A percentile compares a stretch with the other conserved stretches of the same genome.
Conservation (phyloP, 2,113 vertebrate genomes). For the Corapipo altera region DNA sequence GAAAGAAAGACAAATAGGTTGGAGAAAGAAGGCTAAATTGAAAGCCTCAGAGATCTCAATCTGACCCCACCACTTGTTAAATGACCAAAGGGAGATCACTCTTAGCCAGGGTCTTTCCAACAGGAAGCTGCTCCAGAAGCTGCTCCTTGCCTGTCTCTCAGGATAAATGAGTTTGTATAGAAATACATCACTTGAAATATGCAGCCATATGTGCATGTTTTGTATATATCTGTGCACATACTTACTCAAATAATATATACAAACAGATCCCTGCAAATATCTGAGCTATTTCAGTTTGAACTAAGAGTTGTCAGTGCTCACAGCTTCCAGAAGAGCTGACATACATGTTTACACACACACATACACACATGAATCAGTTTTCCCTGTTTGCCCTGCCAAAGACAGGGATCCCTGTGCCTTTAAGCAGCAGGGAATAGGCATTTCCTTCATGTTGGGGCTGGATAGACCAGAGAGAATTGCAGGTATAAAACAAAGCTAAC, state of each 20-base stretch:
- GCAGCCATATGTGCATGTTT: background rate
- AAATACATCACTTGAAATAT: background rate
- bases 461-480: background rate
- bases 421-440: background rate
- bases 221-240: background rate
- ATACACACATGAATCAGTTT: background rate
- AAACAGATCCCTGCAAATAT: background rate
- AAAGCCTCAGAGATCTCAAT: conserved; percentile 11
- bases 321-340: background rate
- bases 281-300: background rate
- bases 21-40: background rate
- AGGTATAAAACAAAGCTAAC: background rate
- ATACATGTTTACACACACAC: background rate
- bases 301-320: background rate
- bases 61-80: background rate
- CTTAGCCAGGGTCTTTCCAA: background rate
- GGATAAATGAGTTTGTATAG: background rate
- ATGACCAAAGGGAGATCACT: background rate
- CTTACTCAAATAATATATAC: background rate
- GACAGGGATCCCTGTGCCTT: background rate
- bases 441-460: background rate
- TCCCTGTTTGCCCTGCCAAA: background rate
- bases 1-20: background rate
- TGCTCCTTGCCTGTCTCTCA: background rate
- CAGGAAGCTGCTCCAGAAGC: background rate